phyloP scores from a whole-genome alignment of 2,888 invertebrate species.

The Muschampia plurimacula region DNA sequence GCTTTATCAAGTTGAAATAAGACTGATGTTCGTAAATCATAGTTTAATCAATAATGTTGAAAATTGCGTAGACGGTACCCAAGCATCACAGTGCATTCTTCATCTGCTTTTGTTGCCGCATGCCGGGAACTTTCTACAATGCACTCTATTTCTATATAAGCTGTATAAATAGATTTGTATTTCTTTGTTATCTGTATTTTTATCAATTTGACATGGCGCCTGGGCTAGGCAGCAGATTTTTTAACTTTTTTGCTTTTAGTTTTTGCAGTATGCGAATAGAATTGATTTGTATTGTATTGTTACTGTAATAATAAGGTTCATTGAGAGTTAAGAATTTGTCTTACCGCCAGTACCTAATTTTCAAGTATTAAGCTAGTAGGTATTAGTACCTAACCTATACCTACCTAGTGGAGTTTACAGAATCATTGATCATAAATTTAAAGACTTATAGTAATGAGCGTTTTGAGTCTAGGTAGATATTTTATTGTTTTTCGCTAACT shows the following conservation, averaged over 20 bases:
- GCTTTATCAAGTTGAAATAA: neutral
- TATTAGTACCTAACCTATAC: no score
- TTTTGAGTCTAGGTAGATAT: no score
- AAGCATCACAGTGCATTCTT: constrained; percentile 60
- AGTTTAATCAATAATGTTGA: constrained; percentile 38
- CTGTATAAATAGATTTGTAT: neutral
- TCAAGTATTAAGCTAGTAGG: no score
- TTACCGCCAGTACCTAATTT: no score
- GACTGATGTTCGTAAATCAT: neutral
- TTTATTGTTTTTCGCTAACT: no score
- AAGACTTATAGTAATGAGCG: no score
- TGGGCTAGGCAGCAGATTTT: neutral
- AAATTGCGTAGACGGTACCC: constrained; percentile 47
- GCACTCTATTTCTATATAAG: constrained; percentile 15
- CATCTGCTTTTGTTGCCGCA: constrained; percentile 48
- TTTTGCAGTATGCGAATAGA: neutral
- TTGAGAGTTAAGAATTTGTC: neutral
- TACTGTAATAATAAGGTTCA: neutral
- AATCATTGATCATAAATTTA: no score
- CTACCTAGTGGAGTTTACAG: no score
- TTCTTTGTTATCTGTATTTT: constrained; percentile 14
- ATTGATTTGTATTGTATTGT: no score
- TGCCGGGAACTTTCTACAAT: constrained; percentile 54
- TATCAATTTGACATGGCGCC: constrained; percentile 24
- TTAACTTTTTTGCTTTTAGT: neutral